Conservation (phyloP, 2,113 vertebrate genomes). For the Ictidomys tridecemlineatus region DNA sequence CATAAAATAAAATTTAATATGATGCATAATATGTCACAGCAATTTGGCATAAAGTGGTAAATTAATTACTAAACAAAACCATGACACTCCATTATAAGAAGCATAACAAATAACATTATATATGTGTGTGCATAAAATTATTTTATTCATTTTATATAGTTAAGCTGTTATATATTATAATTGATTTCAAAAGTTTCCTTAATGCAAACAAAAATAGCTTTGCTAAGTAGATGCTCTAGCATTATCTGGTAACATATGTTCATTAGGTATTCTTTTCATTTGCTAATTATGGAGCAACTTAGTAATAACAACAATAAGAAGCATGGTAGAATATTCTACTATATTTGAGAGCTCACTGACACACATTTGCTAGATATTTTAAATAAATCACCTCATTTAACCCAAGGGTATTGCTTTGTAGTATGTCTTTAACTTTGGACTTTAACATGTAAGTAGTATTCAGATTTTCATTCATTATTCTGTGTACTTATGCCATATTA, state of each 20-base stretch:
- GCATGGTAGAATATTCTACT: background rate
- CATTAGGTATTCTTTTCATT: constrained; percentile 24
- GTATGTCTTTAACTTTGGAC: too few relatives aligned
- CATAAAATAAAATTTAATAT: background rate
- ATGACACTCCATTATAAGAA: background rate
- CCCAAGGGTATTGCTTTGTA: background rate
- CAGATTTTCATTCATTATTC: too few relatives aligned
- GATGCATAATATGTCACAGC: background rate
- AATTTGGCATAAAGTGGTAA: background rate
- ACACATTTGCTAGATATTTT: background rate
- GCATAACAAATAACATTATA: background rate
- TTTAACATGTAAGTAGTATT: too few relatives aligned
- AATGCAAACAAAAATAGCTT: constrained; percentile 29
- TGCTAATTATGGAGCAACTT: constrained; percentile 24
- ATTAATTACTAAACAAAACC: background rate
- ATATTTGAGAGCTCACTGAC: background rate
- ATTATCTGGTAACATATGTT: background rate
- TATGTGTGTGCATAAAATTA: background rate
- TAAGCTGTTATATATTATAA: constrained; percentile 13
- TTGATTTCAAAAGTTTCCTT: constrained; percentile 30
- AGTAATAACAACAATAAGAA: background rate
- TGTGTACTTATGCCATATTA: background rate
- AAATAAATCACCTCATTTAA: constrained; percentile 50
- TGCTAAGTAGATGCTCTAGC: background rate
- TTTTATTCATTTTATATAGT: background rate